phyloP scores from a whole-genome alignment of 2,797 vertebrate species.

The Gallinago stenura region DNA sequence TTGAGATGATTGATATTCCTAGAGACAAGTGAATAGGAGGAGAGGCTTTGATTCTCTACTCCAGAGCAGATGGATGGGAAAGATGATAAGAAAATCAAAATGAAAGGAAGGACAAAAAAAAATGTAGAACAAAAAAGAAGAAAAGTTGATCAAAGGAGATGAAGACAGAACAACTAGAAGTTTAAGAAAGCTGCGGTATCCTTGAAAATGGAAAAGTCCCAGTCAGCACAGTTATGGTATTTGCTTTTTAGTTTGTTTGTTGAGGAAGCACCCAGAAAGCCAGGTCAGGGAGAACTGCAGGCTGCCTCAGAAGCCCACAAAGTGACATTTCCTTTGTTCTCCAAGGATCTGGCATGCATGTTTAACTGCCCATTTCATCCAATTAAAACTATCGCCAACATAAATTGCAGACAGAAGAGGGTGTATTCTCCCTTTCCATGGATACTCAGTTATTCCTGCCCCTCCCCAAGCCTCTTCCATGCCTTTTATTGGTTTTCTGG shows the following conservation, averaged over 20 bases:
- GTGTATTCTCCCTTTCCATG: neutral
- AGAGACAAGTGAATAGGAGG: neutral
- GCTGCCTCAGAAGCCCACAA: neutral
- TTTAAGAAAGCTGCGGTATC: neutral
- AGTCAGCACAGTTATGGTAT: neutral
- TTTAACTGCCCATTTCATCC: neutral
- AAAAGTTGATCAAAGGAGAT: slow-evolving; percentile 13
- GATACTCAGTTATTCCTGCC: neutral
- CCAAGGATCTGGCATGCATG: neutral
- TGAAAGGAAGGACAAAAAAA: slow-evolving; percentile 19
- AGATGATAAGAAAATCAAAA: slow-evolving; percentile 46
- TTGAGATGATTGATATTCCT: slow-evolving; percentile 17
- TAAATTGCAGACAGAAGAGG: neutral
- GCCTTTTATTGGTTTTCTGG: neutral
- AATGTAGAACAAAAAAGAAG: neutral
- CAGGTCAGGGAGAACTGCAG: neutral
- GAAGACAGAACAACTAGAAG: slow-evolving; percentile 1
- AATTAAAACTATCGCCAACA: neutral
- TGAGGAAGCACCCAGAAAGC: neutral
- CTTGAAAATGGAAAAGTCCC: neutral
- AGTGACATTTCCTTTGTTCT: neutral
- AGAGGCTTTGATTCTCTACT: slow-evolving; percentile 39
- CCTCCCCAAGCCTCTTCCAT: neutral
- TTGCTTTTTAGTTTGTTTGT: neutral
- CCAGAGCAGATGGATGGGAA: slow-evolving; percentile 41